Base-by-base conservation (phyloP, 2,797 vertebrate genomes). In the Leptodactylus fallax region DNA sequence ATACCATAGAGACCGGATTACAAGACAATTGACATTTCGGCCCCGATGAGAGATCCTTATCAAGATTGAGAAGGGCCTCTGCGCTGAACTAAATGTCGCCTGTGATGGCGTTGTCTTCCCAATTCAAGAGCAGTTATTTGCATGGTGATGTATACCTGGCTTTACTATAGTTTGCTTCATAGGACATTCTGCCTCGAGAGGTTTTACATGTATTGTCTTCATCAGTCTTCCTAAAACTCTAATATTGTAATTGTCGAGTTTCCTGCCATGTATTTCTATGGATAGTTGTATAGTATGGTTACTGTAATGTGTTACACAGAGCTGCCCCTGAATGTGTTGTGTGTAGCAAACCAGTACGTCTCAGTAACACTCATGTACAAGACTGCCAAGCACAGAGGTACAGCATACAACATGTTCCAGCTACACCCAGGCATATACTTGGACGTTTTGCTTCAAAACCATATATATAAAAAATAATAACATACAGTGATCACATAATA, bases 11-110 rank as follows among this genome's bases (percentile, higher is more conserved):
- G 71, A 74, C 45, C 8, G 1, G 36, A 49, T 74, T 49, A 58
- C 77, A 60, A 16, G 25, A 17, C 53, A 58, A 58, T 79, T 58
- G 53, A 27, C 77, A 79, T 79, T 79, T 56, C 10, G 25, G 53
- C 55, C n/a, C 14, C 36, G 77, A 27, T 25, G 77, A 55, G 77
- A 25, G n/a, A 55, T 79, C 53, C 25, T 58, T 79, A 55, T 79
- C 23, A 5, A 79, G 77, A 27, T 74, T 47, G 8, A 47, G 71
- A 49, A 47, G 71, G 4, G 19, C 36, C 36, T 72, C 7, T 47
- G 69, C 0, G 69, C 69, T 45, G 69, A 72, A 45, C 17, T 45
- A 19, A 72, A 72, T 67, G 63, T 67, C 63, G 23, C 23, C 63
- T 36, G 71, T n/a, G n/a, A 51, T 51, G 71, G 71, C 47, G 45